A percentile compares a stretch with the other conserved stretches of the same genome.
Conservation (phyloP, 2,888 invertebrate species). For the Rotaria magnacalcarata region DNA sequence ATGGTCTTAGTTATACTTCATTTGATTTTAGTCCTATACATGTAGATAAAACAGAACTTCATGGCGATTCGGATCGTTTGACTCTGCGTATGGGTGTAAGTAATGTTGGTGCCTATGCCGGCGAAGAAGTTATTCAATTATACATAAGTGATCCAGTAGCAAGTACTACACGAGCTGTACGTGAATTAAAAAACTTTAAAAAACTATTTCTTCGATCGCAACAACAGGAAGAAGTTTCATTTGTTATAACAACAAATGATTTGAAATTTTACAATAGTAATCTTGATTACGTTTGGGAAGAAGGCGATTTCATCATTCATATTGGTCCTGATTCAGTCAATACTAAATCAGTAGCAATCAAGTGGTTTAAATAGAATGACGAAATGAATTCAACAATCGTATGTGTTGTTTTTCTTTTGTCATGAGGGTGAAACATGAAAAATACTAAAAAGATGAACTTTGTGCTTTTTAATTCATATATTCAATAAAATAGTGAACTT, state of each 20-base stretch:
- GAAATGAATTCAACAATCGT: not conserved
- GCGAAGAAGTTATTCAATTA: conserved; percentile 34
- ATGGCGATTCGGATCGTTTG: not conserved
- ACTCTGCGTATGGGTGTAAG: not conserved
- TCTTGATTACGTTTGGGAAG: conserved; percentile 13
- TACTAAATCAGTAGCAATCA: not conserved
- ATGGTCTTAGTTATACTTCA: conserved; percentile 20
- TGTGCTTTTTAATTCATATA: too few species aligned
- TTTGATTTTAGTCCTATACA: not conserved
- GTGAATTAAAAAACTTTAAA: conserved; percentile 16
- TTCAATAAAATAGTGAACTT: not conserved
- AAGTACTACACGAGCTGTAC: conserved; percentile 1
- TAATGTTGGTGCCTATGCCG: not conserved
- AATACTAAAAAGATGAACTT: too few species aligned
- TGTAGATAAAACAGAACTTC: not conserved
- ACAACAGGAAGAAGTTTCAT: not conserved
- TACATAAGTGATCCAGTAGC: conserved; percentile 25
- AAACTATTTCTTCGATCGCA: not conserved
- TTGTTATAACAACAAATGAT: not conserved
- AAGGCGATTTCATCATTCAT: conserved; percentile 27
- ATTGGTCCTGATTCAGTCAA: not conserved
- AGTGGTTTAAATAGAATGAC: not conserved
- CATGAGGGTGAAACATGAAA: too few species aligned
- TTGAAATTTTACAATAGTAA: conserved; percentile 11
- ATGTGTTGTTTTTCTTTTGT: too few species aligned